Base-by-base conservation (phyloP, 1,140 invertebrate genomes). In the Solenopsis fugax region DNA sequence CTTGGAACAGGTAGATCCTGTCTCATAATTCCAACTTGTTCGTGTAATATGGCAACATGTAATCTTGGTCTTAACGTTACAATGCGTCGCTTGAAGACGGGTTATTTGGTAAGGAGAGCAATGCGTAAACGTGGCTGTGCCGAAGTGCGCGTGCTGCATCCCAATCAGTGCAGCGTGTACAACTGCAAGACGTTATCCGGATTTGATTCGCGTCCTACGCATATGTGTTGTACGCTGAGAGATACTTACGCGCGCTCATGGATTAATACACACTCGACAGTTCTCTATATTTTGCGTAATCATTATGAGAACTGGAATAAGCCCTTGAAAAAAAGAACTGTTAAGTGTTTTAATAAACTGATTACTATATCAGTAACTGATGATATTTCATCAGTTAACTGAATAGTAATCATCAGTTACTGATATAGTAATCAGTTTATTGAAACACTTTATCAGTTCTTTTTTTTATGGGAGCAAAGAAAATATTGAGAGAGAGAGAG, bases 91-190 rank as follows among this genome's bases (percentile, higher is more conserved):
- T 72, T 37, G 56, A 72, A 29, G 41, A 72, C 72, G 65, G 84
- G 72, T 84, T 85, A 91, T 91, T 91, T 92, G 60, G 85, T 88
- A 92, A 91, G 85, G 89, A 85, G 85, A 64, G 62, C 89, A 82
- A 69, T 78, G 45, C 60, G 65, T 73, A 77, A 88, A 82, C 77
- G 56, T 64, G 24, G 77, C 56, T 37, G 2, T 29, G 65, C 50
- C 60, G 52, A 65, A 29, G 64, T 67, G 82, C 82, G 77, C 87
- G 88, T 73, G 76, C 34, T 88, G 91, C 90, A 89, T 91, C 48
- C 45, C 85, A 89, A 92, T 89, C 87, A 92, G 88, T 58, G 50
- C 87, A 92, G 88, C 65, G 50, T 82, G 75, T 48, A n/a, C 29
- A n/a, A 67, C 13, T 48, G 75, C 60, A 34, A 21, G 52, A 65